These are phyloP conservation scores for Neoniphon sammara DNA, from an alignment of 2,797 vertebrate species.

Conservation along the genomic window DNA sequence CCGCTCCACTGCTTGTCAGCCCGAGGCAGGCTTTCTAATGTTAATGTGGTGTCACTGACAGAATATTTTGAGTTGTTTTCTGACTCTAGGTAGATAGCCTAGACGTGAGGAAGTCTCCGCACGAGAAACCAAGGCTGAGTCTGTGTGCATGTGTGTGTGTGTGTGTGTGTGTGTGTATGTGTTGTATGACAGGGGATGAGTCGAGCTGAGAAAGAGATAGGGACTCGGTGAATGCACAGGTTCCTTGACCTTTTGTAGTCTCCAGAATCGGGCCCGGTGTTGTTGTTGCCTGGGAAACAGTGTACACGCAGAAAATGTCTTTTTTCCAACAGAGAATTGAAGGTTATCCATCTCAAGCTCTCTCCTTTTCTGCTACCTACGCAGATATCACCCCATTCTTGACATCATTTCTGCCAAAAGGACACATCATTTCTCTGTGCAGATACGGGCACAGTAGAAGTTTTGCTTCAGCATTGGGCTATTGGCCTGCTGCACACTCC, in stretches of 20 bases:
- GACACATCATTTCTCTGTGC: slow-evolving; percentile 15
- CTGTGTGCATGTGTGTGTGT: neutral
- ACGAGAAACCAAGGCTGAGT: slow-evolving; percentile 22
- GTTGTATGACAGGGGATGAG: neutral
- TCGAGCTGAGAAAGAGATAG: slow-evolving; percentile 16
- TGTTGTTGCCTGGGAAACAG: slow-evolving; percentile 84
- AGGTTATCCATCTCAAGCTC: slow-evolving; percentile 64
- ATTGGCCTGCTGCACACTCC: neutral
- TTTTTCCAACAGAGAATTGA: slow-evolving; percentile 57
- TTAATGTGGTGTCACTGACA: neutral
- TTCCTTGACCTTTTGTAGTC: slow-evolving; percentile 37
- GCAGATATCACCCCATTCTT: slow-evolving; percentile 19
- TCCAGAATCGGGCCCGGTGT: slow-evolving; percentile 32
- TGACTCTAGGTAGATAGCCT: slow-evolving; percentile 45
- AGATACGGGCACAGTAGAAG: slow-evolving; percentile 18
- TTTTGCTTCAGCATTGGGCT: neutral
- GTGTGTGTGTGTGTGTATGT: slow-evolving; percentile 19
- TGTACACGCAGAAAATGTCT: slow-evolving; percentile 58
- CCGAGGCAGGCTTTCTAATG: slow-evolving; percentile 29
- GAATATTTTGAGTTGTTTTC: slow-evolving; percentile 15
- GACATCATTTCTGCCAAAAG: slow-evolving; percentile 21
- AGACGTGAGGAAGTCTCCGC: neutral
- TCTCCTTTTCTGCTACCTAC: slow-evolving; percentile 33
- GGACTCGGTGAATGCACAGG: slow-evolving; percentile 12
- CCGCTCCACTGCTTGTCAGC: slow-evolving; percentile 8